phyloP scores from a whole-genome alignment of 2,113 vertebrate species.

The Xenopus laevis region DNA sequence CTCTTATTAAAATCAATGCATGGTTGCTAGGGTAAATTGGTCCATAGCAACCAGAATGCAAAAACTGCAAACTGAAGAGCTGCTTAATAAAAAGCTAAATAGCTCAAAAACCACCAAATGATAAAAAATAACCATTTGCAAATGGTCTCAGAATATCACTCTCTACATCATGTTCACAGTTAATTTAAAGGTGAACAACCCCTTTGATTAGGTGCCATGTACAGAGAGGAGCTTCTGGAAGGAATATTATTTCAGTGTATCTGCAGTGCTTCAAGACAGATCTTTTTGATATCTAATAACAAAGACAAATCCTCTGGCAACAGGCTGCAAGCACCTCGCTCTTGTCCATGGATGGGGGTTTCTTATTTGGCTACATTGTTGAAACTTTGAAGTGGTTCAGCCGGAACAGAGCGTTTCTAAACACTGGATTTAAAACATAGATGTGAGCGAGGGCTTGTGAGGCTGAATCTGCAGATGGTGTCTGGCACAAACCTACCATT shows the following conservation, averaged over 20 bases:
- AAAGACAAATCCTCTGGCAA: not conserved
- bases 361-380: not conserved
- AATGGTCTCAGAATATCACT: too few species aligned
- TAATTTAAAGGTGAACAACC: too few species aligned
- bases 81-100: too few species aligned
- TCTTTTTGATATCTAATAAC: not conserved
- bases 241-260: not conserved
- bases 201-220: too few species aligned
- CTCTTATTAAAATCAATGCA: too few species aligned
- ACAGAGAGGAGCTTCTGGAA: too few species aligned
- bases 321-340: not conserved
- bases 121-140: too few species aligned
- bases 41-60: too few species aligned
- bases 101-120: too few species aligned
- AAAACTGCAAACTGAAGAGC: too few species aligned
- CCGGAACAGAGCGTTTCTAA: not conserved
- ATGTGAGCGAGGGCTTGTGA: not conserved
- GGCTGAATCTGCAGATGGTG: not conserved
- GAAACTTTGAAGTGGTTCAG: not conserved
- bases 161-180: too few species aligned
- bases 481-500: not conserved
- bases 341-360: not conserved
- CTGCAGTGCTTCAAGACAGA: not conserved
- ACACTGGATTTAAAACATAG: not conserved
- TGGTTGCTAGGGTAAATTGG: too few species aligned